Base-by-base conservation (phyloP, 2,113 vertebrate genomes). In the Coptodon bakossiorum region DNA sequence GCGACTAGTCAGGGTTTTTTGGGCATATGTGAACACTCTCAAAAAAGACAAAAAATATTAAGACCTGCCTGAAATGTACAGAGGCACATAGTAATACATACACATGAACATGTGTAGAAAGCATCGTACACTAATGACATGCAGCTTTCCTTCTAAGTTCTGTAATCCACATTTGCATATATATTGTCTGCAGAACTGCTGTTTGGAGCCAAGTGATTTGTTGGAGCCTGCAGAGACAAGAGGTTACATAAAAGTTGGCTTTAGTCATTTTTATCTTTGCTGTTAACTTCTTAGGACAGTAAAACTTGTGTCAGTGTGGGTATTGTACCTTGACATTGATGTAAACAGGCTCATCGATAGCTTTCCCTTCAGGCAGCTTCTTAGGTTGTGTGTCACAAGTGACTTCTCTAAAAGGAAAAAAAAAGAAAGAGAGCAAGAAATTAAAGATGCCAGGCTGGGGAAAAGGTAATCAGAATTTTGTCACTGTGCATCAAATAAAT, bases 161-260 rank as follows among this genome's bases (percentile, higher is more conserved):
- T 19, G 43, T 86, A 40, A 90, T 88, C 68, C 6, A 94, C 79
- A 82, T 95, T 95, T 85, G 9, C 94, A 71, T 95, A 95, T 43
- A 94, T 13, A 31, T 40, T 81, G 1, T 94, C 87, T 4, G 10
- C 38, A 12, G 57, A 24, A 53, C 81, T 84, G 36, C 11, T 17
- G 8, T 14, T 40, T 80, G 79, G 63, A 13, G 19, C 59, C 80
- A 34, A 56, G 11, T 85, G 56, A 85, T 2, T 9, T 81, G 61
- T 8, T 29, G 52, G 10, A 11, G 2, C 29, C 94, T 95, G 93
- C 27, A 89, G 88, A 80, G 16, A 92, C 45, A 92, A 29, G 84
- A 22, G 6, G 12, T 92, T 29, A 87, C 31, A 84, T 9, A 19
- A 50, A 56, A 3, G 9, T 80, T 50, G 45, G 43, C 48, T 57